These are phyloP conservation scores for Zygogramma bicolorata DNA, from an alignment of 2,888 invertebrate genomes.

Conservation along the genomic window DNA sequence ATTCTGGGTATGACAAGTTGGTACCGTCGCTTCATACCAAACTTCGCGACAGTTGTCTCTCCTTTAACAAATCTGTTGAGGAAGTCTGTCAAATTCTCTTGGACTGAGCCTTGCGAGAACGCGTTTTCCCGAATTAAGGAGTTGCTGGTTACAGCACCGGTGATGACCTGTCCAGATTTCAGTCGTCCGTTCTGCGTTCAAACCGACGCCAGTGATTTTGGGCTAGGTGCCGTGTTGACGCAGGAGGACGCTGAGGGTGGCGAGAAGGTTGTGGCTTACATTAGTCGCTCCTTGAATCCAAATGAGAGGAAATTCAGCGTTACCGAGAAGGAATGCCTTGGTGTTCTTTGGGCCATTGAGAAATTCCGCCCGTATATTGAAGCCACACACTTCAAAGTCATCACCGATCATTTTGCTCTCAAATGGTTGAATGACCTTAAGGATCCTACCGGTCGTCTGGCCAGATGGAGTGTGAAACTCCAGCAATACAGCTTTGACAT, in stretches of 20 bases:
- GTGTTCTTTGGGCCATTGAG: constrained; percentile 36
- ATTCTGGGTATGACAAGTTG: constrained; percentile 3
- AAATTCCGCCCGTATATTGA: constrained; percentile 33
- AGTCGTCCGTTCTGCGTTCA: constrained; percentile 24
- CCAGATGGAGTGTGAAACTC: constrained; percentile 13
- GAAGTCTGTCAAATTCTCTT: neutral
- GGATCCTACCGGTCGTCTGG: constrained; percentile 22
- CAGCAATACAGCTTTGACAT: constrained; percentile 15
- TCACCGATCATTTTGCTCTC: constrained; percentile 26
- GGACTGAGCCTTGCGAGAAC: neutral
- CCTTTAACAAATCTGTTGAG: neutral
- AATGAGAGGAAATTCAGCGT: constrained; percentile 27
- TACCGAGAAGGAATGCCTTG: no score
- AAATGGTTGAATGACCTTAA: constrained; percentile 18
- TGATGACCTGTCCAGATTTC: constrained; percentile 25
- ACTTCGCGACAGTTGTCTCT: neutral
- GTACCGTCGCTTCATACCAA: constrained; percentile 19
- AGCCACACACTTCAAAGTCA: constrained; percentile 38
- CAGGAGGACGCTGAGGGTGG: constrained; percentile 19
- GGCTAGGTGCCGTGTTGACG: constrained; percentile 27
- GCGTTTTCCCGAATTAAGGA: neutral
- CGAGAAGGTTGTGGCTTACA: constrained; percentile 23
- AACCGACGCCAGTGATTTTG: constrained; percentile 30
- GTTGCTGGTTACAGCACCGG: neutral
- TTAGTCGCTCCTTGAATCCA: constrained; percentile 6